These are phyloP conservation scores for Melikaiella ostensackeni DNA, from an alignment of 2,888 invertebrate genomes.

Conservation along the genomic window DNA sequence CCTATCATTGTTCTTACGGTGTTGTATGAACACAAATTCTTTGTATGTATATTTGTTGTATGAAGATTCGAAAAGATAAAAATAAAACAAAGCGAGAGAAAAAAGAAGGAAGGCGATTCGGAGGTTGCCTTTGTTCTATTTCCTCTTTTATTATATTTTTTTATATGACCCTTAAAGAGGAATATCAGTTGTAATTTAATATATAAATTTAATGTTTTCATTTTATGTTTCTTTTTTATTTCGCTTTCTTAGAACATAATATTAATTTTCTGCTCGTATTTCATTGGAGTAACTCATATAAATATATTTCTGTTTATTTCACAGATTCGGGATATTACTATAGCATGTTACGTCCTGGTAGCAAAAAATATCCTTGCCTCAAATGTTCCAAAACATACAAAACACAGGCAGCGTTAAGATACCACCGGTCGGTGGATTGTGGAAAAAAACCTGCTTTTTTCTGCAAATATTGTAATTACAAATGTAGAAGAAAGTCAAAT, in stretches of 20 bases:
- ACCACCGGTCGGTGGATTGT: slow-evolving; percentile 65
- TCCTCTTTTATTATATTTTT: too few relatives aligned
- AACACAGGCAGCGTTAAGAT: slow-evolving; percentile 58
- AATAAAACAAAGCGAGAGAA: too few relatives aligned
- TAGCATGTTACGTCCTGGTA: background rate
- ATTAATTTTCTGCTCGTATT: too few relatives aligned
- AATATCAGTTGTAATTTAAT: too few relatives aligned
- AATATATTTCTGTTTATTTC: background rate
- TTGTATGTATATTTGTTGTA: too few relatives aligned
- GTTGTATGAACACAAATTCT: background rate
- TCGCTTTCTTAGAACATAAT: too few relatives aligned
- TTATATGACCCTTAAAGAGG: too few relatives aligned
- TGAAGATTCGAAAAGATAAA: too few relatives aligned
- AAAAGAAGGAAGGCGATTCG: too few relatives aligned
- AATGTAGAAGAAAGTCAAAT: slow-evolving; percentile 64
- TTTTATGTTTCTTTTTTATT: too few relatives aligned
- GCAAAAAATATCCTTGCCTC: slow-evolving; percentile 54
- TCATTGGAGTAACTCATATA: background rate
- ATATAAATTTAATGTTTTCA: too few relatives aligned
- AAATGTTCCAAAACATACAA: slow-evolving; percentile 61
- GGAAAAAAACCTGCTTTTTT: slow-evolving; percentile 61
- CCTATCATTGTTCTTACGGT: background rate
- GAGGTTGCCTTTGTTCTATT: too few relatives aligned
- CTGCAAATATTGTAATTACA: slow-evolving; percentile 66
- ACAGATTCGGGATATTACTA: background rate